Evolutionary conservation across 1,140 invertebrate genomes (phyloP).

Genomic region (Conopomorpha cramerella): DNA sequence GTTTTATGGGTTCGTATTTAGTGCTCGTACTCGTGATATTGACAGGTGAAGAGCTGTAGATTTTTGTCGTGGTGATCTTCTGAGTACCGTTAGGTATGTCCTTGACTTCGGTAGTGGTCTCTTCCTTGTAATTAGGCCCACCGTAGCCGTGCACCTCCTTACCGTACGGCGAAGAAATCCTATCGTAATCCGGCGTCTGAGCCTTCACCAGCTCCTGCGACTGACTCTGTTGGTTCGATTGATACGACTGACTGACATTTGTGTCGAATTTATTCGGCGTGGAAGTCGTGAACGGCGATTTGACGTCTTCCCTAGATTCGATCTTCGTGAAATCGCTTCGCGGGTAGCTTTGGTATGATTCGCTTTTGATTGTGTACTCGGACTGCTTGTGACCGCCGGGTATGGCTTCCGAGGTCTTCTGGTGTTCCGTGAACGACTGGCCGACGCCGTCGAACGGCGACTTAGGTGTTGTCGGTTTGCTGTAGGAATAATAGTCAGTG

Average conservation of each 20-base stretch:
- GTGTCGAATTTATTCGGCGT: conserved; percentile 33
- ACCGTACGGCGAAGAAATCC: conserved; percentile 41
- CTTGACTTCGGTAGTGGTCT: conserved; percentile 55
- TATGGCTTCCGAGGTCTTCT: conserved; percentile 39
- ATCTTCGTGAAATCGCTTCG: conserved; percentile 33
- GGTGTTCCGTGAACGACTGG: conserved; percentile 39
- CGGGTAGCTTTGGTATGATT: conserved; percentile 37
- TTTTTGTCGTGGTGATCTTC: conserved; percentile 54
- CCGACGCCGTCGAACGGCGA: conserved; percentile 34
- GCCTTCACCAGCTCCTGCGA: conserved; percentile 36
- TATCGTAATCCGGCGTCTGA: conserved; percentile 34
- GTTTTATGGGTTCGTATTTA: conserved; percentile 49
- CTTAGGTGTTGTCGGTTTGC: conserved; percentile 23
- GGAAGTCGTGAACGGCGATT: conserved; percentile 43
- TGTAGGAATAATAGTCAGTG: conserved; percentile 38
- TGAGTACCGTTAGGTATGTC: conserved; percentile 57
- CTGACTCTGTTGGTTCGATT: conserved; percentile 8
- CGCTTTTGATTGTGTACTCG: conserved; percentile 39
- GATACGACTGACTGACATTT: conserved; percentile 11
- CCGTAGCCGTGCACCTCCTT: conserved; percentile 40
- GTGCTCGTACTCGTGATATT: conserved; percentile 54
- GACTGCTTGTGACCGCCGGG: conserved; percentile 42
- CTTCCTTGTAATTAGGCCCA: conserved; percentile 49
- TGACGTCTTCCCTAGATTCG: conserved; percentile 30
- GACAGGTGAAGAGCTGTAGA: conserved; percentile 55